A percentile compares a stretch with the other conserved stretches of the same genome.
These are phyloP conservation scores for Chymomyza caudatula DNA, from an alignment of 2,888 invertebrate species.

Conservation along the genomic window DNA sequence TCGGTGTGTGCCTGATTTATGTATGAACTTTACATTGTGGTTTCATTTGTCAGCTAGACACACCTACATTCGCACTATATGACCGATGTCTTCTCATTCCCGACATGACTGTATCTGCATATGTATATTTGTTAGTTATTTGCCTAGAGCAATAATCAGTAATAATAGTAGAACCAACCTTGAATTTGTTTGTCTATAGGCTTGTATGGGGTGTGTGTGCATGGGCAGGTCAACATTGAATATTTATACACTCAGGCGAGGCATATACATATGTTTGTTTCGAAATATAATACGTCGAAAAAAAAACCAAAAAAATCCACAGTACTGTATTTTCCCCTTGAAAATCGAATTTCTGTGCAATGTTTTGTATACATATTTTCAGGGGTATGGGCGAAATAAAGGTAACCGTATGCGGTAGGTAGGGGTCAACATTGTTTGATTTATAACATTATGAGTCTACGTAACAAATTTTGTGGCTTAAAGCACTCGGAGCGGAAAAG, in stretches of 20 bases:
- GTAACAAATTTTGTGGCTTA: too few relatives aligned
- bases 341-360: too few relatives aligned
- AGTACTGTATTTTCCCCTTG: too few relatives aligned
- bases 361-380: too few relatives aligned
- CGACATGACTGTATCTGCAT: conserved; percentile 13
- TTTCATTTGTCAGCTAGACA: conserved; percentile 36
- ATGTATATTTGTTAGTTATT: not conserved
- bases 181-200: not conserved
- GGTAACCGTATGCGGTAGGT: too few relatives aligned
- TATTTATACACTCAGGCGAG: not conserved
- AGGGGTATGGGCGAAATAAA: too few relatives aligned
- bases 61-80: conserved; percentile 14
- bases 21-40: not conserved
- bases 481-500: too few relatives aligned
- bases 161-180: not conserved
- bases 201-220: not conserved
- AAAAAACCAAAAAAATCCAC: too few relatives aligned
- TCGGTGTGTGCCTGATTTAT: not conserved
- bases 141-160: not conserved
- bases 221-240: not conserved
- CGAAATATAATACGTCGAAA: too few relatives aligned
- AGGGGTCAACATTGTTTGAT: too few relatives aligned
- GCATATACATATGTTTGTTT: not conserved
- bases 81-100: not conserved
- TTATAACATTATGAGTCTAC: too few relatives aligned